Evolutionary conservation across 2,797 vertebrate species (phyloP).

Genomic region (Tiaroga cobitis): DNA sequence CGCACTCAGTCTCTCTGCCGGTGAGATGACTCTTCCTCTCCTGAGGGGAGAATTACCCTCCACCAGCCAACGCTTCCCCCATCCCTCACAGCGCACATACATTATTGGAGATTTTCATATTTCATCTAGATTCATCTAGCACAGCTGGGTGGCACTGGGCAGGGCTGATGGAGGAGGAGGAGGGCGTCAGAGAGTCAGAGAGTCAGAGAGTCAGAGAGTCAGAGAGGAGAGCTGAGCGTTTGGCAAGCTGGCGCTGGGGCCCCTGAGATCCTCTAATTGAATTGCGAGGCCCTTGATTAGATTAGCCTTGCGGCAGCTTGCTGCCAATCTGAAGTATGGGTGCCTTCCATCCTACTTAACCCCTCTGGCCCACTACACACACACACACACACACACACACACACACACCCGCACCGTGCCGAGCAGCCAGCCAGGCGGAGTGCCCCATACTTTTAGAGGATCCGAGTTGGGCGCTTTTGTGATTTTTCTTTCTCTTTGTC

Average conservation of each 20-base stretch:
- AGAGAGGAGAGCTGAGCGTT: conserved; percentile 81
- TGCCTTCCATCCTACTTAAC: conserved; percentile 99
- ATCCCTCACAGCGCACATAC: conserved; percentile 99
- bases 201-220: conserved; percentile 85
- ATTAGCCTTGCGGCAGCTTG: conserved; percentile 99
- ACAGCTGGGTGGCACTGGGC: conserved; percentile 73
- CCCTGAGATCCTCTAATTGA: conserved; percentile 99
- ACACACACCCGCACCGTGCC: conserved; percentile 39
- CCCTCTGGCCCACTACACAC: conserved; percentile 89
- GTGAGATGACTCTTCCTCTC: conserved; percentile 80
- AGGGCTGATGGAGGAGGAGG: conserved; percentile 37
- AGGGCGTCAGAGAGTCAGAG: conserved; percentile 65
- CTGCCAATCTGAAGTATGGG: conserved; percentile 99
- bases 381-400: conserved; percentile 45
- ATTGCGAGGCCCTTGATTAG: conserved; percentile 97
- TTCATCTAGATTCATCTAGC: conserved; percentile 99
- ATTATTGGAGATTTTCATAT: conserved; percentile 99
- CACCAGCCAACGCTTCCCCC: conserved; percentile 80
- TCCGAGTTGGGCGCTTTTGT: conserved; percentile 98
- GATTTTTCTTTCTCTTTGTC: conserved; percentile 99
- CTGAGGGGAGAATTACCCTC: conserved; percentile 86
- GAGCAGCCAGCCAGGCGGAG: conserved; percentile 66
- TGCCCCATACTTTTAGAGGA: conserved; percentile 82
- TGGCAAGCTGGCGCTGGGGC: conserved; percentile 88
- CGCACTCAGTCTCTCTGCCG: conserved; percentile 73